Base-by-base conservation (phyloP, 1,140 invertebrate genomes). In the Polypedilum vanderplanki region DNA sequence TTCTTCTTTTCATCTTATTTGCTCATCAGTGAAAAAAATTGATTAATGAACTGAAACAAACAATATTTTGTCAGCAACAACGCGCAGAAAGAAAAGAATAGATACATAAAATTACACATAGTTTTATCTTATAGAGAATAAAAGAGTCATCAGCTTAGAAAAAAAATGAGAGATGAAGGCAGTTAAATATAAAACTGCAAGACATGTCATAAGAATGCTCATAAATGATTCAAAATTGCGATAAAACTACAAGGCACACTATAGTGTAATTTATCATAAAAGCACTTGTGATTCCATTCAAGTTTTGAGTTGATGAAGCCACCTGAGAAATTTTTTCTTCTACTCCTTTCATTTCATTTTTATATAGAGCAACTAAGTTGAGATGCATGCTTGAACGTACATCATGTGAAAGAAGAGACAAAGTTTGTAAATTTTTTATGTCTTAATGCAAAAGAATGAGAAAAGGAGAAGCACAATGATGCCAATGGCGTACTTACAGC, bases 391-490 rank as follows among this genome's bases (percentile, higher is more conserved):
- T 33, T 33, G 24, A 33, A 33, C 5, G 24, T 33, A 33, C 5
- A 33, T 33, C 24, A 33, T 33, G 5, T 33, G 5, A 33, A 33
- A 3, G 24, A n/a, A 33, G 24, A 33, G 24, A 33, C 24, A 70
- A 20, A 70, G 17, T 70, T 70, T 70, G 9, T 70, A 18, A 70
- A 70, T 70, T 70, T 70, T 70, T 70, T 70, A 70, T 70, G 65
- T 57, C 17, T 70, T 70, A 70, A 70, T 70, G 65, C 65, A 70
- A 57, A 57, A 57, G 8, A 57, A 57, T n/a, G 46, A 57, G 3
- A 57, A 15, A 57, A 12, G n/a, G 0, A 12, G n/a, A 4, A 15
- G 46, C 10, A 15, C 3, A 57, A 57, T 46, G 15, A 46, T 46
- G 41, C 41, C 41, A 46, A 46, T 57, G 12, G 10, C 46, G 12